Conservation (phyloP, 1,140 invertebrate species). For the Physella acuta region DNA sequence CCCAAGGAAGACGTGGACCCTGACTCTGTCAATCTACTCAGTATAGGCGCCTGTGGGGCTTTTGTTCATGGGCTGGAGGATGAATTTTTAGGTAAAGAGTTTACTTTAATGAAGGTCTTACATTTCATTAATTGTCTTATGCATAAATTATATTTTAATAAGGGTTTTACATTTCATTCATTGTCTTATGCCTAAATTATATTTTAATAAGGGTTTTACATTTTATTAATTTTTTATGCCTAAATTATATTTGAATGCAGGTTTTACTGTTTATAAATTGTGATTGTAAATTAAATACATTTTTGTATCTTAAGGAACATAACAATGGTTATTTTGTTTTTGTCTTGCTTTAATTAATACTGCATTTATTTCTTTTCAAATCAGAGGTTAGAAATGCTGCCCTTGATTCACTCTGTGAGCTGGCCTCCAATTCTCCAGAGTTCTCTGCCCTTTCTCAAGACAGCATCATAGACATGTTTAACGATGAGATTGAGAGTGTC, state of each 20-base stretch:
- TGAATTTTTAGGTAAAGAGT: constrained; percentile 87
- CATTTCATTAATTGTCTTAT: too few relatives aligned
- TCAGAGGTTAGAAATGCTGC: constrained; percentile 92
- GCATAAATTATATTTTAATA: too few relatives aligned
- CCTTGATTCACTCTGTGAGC: constrained; percentile 87
- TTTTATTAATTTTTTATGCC: too few relatives aligned
- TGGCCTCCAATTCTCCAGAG: constrained; percentile 79
- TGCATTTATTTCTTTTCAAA: neutral
- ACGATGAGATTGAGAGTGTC: constrained; percentile 98
- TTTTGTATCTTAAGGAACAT: too few relatives aligned
- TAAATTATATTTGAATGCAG: too few relatives aligned
- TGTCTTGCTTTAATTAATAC: neutral
- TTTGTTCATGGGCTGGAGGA: constrained; percentile 98
- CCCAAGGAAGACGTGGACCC: constrained; percentile 78
- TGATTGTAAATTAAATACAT: too few relatives aligned
- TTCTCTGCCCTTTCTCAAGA: constrained; percentile 76
- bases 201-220: too few relatives aligned
- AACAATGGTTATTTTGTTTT: neutral
- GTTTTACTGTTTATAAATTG: too few relatives aligned
- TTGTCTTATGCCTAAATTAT: too few relatives aligned
- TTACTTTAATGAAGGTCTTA: too few relatives aligned
- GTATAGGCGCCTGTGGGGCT: constrained; percentile 93
- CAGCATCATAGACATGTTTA: constrained; percentile 99
- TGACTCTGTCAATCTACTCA: constrained; percentile 80
- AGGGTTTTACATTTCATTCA: too few relatives aligned